Evolutionary conservation across 2,797 vertebrate species (phyloP).

Genomic region (Crocidura indochinensis): DNA sequence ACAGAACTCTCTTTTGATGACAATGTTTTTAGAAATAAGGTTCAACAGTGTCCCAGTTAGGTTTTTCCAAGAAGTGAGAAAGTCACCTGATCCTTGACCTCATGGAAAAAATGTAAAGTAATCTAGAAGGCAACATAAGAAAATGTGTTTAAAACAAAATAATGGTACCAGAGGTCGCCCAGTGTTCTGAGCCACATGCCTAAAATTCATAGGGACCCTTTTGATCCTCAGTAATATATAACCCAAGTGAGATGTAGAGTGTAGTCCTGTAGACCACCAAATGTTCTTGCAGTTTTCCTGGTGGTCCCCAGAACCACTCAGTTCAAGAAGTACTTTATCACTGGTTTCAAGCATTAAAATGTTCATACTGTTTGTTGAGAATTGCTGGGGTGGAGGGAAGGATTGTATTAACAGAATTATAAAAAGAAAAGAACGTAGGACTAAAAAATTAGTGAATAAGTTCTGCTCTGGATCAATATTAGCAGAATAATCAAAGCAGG

Average conservation of each 20-base stretch:
- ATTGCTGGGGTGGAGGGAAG: background rate
- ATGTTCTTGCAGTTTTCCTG: too few species aligned
- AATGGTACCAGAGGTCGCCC: background rate
- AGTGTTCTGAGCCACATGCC: too few species aligned
- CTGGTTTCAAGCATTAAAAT: too few species aligned
- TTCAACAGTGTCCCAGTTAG: background rate
- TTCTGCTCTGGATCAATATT: background rate
- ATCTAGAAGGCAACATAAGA: background rate
- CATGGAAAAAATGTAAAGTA: conserved; percentile 6
- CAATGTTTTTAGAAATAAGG: background rate
- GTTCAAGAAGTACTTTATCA: too few species aligned
- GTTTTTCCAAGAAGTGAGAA: background rate
- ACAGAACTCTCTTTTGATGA: background rate
- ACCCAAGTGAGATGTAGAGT: too few species aligned
- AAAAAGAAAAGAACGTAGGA: conserved; percentile 13
- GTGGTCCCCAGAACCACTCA: too few species aligned
- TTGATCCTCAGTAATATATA: too few species aligned
- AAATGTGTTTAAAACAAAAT: background rate
- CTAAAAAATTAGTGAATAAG: conserved; percentile 1
- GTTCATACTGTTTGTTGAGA: too few species aligned
- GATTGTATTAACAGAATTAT: background rate
- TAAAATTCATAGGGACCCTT: too few species aligned
- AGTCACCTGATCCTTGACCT: background rate
- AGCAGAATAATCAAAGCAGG: conserved; percentile 42
- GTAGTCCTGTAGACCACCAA: too few species aligned